Evolutionary conservation across 2,888 invertebrate genomes (phyloP), one percentile per base, ranked within the genome.

Genomic region (Tribolium freemani): DNA sequence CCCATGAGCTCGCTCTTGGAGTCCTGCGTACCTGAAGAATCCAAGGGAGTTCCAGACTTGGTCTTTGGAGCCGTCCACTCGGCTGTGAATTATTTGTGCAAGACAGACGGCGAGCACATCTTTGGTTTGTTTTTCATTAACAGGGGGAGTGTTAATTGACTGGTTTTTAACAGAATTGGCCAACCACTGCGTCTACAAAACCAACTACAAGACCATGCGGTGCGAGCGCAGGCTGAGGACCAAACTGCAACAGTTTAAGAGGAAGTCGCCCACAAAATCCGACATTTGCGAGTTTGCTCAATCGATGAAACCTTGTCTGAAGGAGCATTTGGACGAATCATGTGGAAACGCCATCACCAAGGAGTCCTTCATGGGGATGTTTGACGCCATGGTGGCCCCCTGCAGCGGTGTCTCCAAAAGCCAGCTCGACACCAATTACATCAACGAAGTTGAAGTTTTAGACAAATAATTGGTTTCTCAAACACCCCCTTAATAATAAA

Each of bases 91-190:
- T 77, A 81, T 60, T 10, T 81, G 2, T 81, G 80, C 68, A 76
- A 76, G 63, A 71, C 75, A 16, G 80, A 82, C 70, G 82, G 81
- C 0, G 81, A 82, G 74, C 82, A 82, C 57, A 78, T 82, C 56
- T 78, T 82, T 44, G 82, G 81, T 82, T 77, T 78, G 71, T 63
- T 11, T 68, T 16, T 45, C 30, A 26, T 6, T 1, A 31, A 45
- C 53, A 9, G 10, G 26, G 30, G 8, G n/a, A 38, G n/a, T 58
- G 9, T 51, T 20, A 50, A 61, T 44, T 3, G 3, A 26, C 2
- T 5, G n/a, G 16, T 60, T 56, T 48, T 70, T 6, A 11, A 31
- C 30, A 81, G 81, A 81, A 74, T 69, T 81, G 21, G 76, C 75
- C 26, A 80, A 81, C 48, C 70, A 61, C 3, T 81, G 81, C 58